Conservation (phyloP, 1,140 invertebrate species). For the Scylla paramamosain region DNA sequence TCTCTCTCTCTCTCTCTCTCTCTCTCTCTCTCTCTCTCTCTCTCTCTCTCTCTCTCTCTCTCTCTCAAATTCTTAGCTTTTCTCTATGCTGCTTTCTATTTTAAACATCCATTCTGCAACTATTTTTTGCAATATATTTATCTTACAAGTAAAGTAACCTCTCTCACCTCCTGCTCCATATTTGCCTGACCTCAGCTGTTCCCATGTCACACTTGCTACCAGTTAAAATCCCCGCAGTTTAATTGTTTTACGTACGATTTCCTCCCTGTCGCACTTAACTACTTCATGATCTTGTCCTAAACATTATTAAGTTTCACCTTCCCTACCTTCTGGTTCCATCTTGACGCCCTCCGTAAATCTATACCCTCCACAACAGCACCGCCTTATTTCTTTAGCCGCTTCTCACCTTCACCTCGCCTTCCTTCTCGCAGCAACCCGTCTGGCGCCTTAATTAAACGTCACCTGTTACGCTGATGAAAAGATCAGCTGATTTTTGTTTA, state of each 20-base stretch:
- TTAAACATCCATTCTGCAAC: neutral
- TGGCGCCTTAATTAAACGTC: neutral
- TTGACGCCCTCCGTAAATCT: neutral
- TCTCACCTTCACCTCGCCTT: neutral
- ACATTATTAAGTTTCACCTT: neutral
- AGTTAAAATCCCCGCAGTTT: no score
- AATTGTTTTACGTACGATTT: no score
- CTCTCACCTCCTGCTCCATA: no score
- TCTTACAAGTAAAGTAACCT: no score
- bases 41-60: constrained; percentile 12
- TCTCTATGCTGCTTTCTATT: neutral
- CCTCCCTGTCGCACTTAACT: neutral
- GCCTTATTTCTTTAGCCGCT: neutral
- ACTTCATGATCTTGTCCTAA: neutral
- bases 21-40: constrained; percentile 20
- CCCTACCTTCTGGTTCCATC: neutral
- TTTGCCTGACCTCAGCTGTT: no score
- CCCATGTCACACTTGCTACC: no score
- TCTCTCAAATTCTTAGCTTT: neutral
- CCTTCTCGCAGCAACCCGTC: neutral
- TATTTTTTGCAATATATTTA: no score
- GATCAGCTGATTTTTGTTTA: neutral
- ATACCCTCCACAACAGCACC: neutral
- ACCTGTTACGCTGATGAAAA: neutral
- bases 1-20: constrained; percentile 12